These are phyloP conservation scores for Brachionus koreanus DNA, from an alignment of 1,140 invertebrate genomes.

Conservation along the genomic window DNA sequence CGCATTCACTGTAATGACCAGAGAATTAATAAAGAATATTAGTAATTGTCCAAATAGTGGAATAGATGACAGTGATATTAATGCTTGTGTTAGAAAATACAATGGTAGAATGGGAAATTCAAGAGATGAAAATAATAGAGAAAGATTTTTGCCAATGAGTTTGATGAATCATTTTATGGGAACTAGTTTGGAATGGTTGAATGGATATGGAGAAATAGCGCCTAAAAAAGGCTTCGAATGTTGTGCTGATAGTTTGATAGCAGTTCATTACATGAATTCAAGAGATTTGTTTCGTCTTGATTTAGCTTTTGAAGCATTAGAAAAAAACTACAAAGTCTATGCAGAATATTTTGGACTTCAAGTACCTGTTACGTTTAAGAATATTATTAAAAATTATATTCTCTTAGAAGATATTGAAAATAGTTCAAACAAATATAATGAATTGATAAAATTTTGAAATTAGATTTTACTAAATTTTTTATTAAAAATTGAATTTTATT, in stretches of 20 bases:
- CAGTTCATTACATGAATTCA: neutral
- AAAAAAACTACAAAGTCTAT: neutral
- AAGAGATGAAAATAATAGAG: neutral
- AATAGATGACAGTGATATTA: neutral
- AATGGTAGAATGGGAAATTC: neutral
- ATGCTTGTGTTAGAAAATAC: slow-evolving; percentile 5
- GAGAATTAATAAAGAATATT: neutral
- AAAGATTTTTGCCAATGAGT: slow-evolving; percentile 33
- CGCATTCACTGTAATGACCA: neutral
- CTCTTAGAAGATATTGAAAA: neutral
- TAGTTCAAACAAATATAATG: neutral
- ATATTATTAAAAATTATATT: neutral
- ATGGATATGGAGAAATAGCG: neutral
- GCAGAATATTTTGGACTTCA: neutral
- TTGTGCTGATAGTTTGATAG: neutral
- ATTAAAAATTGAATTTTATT: neutral
- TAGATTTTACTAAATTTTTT: neutral
- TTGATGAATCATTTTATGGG: slow-evolving; percentile 13
- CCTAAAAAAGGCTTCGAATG: neutral
- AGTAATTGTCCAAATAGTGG: neutral
- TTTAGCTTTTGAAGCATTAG: neutral
- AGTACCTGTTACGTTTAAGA: neutral
- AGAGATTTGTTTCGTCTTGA: neutral
- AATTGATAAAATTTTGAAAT: neutral
- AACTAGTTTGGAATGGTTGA: neutral